Base-by-base conservation (phyloP, 2,797 vertebrate genomes). In the Rhabdomys pumilio region DNA sequence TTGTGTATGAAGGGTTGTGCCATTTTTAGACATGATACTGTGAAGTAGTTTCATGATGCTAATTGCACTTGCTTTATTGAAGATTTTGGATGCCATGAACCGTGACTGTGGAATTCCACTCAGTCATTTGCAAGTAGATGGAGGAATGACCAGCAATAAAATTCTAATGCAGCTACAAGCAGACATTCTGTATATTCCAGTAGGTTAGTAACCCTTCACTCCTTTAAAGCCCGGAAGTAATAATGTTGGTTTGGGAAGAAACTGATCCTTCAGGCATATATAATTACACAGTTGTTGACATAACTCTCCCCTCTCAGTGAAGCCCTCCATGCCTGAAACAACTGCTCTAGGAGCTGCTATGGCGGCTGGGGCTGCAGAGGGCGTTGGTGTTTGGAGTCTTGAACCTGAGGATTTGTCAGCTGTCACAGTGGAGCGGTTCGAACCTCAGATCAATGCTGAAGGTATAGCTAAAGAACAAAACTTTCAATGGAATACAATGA, bases 1-100 rank as follows among this genome's bases (percentile, higher is more conserved):
- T 84, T 93, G 73, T 80, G 29, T 65, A 8, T 80, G 29, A 47
- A 88, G 61, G 63, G 86, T 47, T 69, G 47, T 69, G 41, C 63
- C 61, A 19, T 75, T 92, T 91, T 81, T n/a, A 55, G n/a, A 83
- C 55, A 50, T 95, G 53, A 73, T 85, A 67, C 61, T 73, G 5
- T 88, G 65, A 69, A 85, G 79, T 94, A 89, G 50, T 73, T 61
- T 63, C 65, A 73, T 93, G 22, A 72, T 31, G 50, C 94, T 97
- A 92, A 69, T 94, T 11, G 53, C 92, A 50, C 88, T 89, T 96
- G 73, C 2, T 95, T 97, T 93, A 19, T 87, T 97, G 94, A 97
- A 99, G 99, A 99, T 99, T 97, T 98, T 99, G 97, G 99, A 99
- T 91, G 99, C 99, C 86, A 99, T 99, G 99, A 99, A 99, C 97